phyloP scores from a whole-genome alignment of 2,888 invertebrate genomes.

The Colletes collaris region DNA sequence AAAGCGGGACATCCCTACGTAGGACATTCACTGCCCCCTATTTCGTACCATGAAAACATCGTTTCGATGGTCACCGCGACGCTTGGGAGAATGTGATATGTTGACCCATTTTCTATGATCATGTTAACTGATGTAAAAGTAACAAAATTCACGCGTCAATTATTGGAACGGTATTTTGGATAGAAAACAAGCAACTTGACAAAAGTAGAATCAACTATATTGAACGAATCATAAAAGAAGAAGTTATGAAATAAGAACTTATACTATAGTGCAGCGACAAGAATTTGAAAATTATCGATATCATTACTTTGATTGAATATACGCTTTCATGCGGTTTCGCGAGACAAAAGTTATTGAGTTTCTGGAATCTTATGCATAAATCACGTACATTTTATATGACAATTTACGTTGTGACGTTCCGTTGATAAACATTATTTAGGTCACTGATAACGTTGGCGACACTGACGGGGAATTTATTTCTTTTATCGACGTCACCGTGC shows the following conservation, averaged over 20 bases:
- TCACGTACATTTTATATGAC: background rate
- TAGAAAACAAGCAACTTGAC: background rate
- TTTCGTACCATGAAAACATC: constrained; percentile 1
- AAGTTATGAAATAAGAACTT: background rate
- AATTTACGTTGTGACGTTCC: background rate
- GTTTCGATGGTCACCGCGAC: background rate
- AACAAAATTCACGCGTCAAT: background rate
- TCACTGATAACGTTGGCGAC: background rate
- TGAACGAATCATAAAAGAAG: background rate
- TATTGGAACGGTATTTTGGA: background rate
- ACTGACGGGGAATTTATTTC: background rate
- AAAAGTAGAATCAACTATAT: background rate
- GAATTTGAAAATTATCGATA: background rate
- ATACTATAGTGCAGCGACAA: background rate
- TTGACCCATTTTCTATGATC: background rate
- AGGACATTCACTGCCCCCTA: constrained; percentile 22
- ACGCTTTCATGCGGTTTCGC: background rate
- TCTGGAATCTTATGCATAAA: background rate
- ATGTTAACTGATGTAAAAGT: background rate
- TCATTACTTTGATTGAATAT: background rate
- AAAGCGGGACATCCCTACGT: constrained; percentile 65
- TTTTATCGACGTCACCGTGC: background rate
- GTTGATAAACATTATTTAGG: background rate
- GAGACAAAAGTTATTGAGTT: too few relatives aligned
- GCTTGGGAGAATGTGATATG: background rate